phyloP scores from a whole-genome alignment of 2,113 vertebrate species.

The Struthio camelus region DNA sequence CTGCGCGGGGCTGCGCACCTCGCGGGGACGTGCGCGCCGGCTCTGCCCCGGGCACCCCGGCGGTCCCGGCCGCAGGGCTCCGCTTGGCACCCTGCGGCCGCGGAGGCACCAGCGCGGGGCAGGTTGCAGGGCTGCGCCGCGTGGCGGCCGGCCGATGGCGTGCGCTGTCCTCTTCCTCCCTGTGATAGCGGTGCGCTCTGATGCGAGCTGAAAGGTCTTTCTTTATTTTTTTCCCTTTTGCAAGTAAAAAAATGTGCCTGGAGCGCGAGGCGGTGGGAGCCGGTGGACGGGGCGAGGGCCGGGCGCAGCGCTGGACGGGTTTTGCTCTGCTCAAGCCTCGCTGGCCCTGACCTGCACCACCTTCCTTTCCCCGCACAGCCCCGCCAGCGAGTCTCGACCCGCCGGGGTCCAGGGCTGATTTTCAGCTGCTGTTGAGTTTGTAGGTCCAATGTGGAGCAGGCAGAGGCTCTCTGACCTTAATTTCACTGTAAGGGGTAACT shows the following conservation, averaged over 20 bases:
- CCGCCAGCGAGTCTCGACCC: rapidly evolving
- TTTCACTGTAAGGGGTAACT: not conserved
- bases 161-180: not conserved
- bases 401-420: rapidly evolving
- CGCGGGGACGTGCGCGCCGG: not conserved
- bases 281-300: too few species aligned
- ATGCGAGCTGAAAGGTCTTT: not conserved
- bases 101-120: too few species aligned
- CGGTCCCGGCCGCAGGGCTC: too few species aligned
- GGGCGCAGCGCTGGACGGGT: not conserved
- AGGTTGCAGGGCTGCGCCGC: too few species aligned
- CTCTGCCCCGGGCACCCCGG: too few species aligned
- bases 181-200: not conserved
- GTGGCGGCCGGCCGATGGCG: too few species aligned
- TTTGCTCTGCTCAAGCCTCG: not conserved
- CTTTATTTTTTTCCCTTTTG: not conserved
- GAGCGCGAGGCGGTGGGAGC: not conserved
- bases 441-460: not conserved
- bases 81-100: too few species aligned
- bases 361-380: not conserved
- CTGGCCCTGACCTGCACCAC: not conserved
- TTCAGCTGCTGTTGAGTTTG: not conserved
- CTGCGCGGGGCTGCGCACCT: not conserved
- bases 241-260: too few species aligned
- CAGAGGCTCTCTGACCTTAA: not conserved